phyloP scores from a whole-genome alignment of 2,797 vertebrate genomes.

The Sebastolobus alascanus region DNA sequence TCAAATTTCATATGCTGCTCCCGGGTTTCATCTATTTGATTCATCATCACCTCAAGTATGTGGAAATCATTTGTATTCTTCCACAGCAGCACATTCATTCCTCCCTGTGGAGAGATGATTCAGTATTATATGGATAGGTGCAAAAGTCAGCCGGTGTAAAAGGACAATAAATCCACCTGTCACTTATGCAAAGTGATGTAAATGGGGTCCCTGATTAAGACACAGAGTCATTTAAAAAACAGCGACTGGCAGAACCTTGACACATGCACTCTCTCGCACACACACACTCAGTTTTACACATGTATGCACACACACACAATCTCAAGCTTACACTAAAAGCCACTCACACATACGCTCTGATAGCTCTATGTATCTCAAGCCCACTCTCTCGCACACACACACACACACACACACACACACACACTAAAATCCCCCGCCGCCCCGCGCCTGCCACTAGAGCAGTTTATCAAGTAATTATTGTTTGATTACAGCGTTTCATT shows the following conservation, averaged over 20 bases:
- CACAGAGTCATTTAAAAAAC: slow-evolving; percentile 85
- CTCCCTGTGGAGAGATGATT: slow-evolving; percentile 80
- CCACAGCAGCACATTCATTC: slow-evolving; percentile 55
- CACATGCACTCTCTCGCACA: slow-evolving; percentile 62
- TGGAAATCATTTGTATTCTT: slow-evolving; percentile 81
- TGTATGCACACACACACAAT: not conserved
- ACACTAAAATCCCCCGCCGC: slow-evolving; percentile 68
- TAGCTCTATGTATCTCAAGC: slow-evolving; percentile 50
- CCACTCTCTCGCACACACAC: slow-evolving; percentile 39
- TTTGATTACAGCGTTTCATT: slow-evolving; percentile 91
- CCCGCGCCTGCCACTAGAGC: slow-evolving; percentile 78
- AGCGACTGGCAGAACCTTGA: slow-evolving; percentile 79
- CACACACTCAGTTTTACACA: slow-evolving; percentile 13
- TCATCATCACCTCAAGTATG: slow-evolving; percentile 78
- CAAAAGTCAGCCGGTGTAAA: slow-evolving; percentile 82
- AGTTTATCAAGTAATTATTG: slow-evolving; percentile 91
- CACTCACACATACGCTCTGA: slow-evolving; percentile 39
- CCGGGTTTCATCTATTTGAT: slow-evolving; percentile 79
- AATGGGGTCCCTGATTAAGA: slow-evolving; percentile 87
- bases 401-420: slow-evolving; percentile 15
- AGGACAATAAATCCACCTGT: slow-evolving; percentile 86
- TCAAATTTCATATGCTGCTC: slow-evolving; percentile 82
- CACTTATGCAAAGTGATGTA: slow-evolving; percentile 89
- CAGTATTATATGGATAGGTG: slow-evolving; percentile 83
- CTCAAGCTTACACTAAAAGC: slow-evolving; percentile 29